These are phyloP conservation scores for Columba guinea DNA, from an alignment of 2,797 vertebrate species.

Conservation along the genomic window DNA sequence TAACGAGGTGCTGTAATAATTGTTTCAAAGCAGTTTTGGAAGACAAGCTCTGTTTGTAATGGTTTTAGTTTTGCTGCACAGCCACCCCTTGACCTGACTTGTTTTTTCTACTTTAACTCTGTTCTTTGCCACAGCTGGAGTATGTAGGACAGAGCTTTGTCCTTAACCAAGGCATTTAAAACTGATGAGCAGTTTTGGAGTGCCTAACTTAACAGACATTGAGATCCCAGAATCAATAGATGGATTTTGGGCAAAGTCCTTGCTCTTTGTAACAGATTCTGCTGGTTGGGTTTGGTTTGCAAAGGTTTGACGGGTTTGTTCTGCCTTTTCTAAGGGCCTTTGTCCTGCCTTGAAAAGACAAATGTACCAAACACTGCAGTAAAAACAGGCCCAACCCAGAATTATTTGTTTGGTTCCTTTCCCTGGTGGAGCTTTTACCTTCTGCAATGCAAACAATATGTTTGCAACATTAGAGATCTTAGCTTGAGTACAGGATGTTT, in stretches of 20 bases:
- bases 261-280: background rate
- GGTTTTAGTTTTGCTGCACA: background rate
- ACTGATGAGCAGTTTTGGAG: background rate
- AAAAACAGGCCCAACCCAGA: background rate
- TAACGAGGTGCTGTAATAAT: background rate
- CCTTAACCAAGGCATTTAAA: background rate
- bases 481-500: background rate
- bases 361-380: background rate
- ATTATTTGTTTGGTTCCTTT: background rate
- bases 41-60: background rate
- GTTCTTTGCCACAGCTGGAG: background rate
- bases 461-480: background rate
- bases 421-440: background rate
- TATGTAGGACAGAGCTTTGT: background rate
- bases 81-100: background rate
- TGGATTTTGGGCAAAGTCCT: background rate
- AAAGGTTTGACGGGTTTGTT: background rate
- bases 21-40: background rate
- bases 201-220: background rate
- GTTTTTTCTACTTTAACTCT: background rate
- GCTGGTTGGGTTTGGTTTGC: background rate
- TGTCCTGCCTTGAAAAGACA: background rate
- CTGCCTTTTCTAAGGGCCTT: background rate
- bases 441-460: background rate
- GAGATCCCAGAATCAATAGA: background rate